Conservation (phyloP, 2,797 vertebrate genomes). For the Apodemus agrarius region DNA sequence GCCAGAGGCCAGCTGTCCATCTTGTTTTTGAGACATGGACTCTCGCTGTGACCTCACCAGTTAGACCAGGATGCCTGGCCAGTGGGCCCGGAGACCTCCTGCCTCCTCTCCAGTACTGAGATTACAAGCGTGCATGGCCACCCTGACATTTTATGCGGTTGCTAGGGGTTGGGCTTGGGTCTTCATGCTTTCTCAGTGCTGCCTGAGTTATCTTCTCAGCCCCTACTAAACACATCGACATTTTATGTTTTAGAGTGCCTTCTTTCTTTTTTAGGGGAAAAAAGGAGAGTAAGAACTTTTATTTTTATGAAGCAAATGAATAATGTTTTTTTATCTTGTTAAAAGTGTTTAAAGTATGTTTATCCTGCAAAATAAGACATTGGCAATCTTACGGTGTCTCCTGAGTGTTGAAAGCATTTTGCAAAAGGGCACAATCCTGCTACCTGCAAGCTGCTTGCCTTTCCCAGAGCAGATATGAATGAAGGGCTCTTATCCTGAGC, state of each 20-base stretch:
- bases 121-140: background rate
- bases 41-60: no score
- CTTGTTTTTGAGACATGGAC: no score
- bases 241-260: background rate
- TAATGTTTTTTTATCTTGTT: background rate
- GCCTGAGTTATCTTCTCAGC: background rate
- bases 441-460: background rate
- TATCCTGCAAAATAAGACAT: background rate
- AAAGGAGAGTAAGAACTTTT: background rate
- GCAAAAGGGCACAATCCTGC: background rate
- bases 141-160: background rate
- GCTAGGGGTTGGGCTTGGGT: background rate
- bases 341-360: background rate
- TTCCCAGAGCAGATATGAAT: background rate
- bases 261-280: background rate
- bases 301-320: no score
- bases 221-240: background rate
- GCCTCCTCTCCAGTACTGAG: background rate
- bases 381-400: background rate
- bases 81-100: background rate
- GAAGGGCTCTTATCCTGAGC: background rate
- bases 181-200: background rate
- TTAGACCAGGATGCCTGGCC: background rate
- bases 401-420: background rate
- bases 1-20: background rate